Evolutionary conservation across 1,140 invertebrate species (phyloP).

Genomic region (Drosophila jambulina): DNA sequence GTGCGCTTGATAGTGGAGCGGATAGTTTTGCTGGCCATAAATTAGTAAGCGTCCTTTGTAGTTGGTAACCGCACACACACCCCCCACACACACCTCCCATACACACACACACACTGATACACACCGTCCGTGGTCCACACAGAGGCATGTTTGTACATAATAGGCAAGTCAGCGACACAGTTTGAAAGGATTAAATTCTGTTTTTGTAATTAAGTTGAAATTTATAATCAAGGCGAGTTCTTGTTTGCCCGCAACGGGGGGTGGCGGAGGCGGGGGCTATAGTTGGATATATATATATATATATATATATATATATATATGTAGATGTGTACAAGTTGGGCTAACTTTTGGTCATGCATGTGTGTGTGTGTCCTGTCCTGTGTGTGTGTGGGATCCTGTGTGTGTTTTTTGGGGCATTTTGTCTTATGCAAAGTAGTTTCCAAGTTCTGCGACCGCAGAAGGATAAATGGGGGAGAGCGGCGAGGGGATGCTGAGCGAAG

Average conservation of each 20-base stretch:
- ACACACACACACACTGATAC: slow-evolving; percentile 3
- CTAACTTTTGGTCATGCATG: slow-evolving; percentile 41
- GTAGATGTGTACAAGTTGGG: slow-evolving; percentile 8
- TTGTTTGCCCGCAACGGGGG: slow-evolving; percentile 39
- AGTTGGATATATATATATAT: slow-evolving; percentile 7
- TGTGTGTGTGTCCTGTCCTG: slow-evolving; percentile 7
- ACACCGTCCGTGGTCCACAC: slow-evolving; percentile 3
- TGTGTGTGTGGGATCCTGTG: slow-evolving; percentile 41
- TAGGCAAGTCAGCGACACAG: slow-evolving; percentile 66
- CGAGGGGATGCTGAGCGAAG: neutral
- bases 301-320: neutral
- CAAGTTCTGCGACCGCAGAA: slow-evolving; percentile 75
- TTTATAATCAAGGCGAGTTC: slow-evolving; percentile 78
- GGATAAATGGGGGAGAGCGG: slow-evolving; percentile 39
- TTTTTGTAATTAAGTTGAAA: slow-evolving; percentile 84
- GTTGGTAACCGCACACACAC: slow-evolving; percentile 41
- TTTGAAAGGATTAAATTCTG: slow-evolving; percentile 81
- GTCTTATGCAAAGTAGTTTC: slow-evolving; percentile 80
- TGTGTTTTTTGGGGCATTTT: slow-evolving; percentile 39
- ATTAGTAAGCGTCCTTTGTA: slow-evolving; percentile 65
- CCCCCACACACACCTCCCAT: neutral
- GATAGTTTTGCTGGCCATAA: slow-evolving; percentile 79
- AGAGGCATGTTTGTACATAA: slow-evolving; percentile 14
- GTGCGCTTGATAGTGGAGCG: slow-evolving; percentile 51
- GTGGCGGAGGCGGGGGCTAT: slow-evolving; percentile 1